Base-by-base conservation (phyloP, 2,797 vertebrate species). In the Sebastes matsubarae region DNA sequence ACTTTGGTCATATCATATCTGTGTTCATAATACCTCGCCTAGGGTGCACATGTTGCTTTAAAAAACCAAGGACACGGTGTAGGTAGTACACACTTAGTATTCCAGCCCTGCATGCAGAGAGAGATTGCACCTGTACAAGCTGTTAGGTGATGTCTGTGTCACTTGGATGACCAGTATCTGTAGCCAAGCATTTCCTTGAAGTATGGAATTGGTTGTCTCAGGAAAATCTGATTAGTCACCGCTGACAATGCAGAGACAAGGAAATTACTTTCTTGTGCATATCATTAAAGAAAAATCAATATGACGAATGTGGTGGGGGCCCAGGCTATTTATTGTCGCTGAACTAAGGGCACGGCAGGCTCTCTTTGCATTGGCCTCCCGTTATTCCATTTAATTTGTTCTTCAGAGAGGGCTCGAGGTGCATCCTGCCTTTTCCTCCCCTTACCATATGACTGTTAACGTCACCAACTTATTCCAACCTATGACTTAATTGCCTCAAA, bases 221-320 rank as follows among this genome's bases (percentile, higher is more conserved):
- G 87, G 83, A 86, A 95, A 95, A 95, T 93, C 94, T 96, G 93
- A 97, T 97, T 97, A 97, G 96, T 97, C 95, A 96, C 90, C 77
- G 87, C 89, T 96, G 96, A 96, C 95, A 97, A 95, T 92, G 89
- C 83, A 87, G 94, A 94, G 89, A 87, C 92, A 94, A 96, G 96
- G 96, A 96, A 97, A 97, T 97, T 95, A 96, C 95, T 97, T 97
- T 97, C 94, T 92, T 95, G 92, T 96, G 96, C 96, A 97, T 97
- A 96, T 95, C 89, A 96, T 97, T 97, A 96, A 94, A 95, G 93
- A 83, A 90, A 96, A 96, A 97, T 97, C 96, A 96, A 97, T 97
- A 93, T 94, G 94, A 96, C 88, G 79, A 96, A 97, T 96, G 93
- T 86, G 91, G 90, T 85, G 91, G 93, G 91, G 69, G 92, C 93